Evolutionary conservation across 2,113 vertebrate genomes (phyloP), one percentile per base, ranked within the genome.

Genomic region (Vireo altiloquus): DNA sequence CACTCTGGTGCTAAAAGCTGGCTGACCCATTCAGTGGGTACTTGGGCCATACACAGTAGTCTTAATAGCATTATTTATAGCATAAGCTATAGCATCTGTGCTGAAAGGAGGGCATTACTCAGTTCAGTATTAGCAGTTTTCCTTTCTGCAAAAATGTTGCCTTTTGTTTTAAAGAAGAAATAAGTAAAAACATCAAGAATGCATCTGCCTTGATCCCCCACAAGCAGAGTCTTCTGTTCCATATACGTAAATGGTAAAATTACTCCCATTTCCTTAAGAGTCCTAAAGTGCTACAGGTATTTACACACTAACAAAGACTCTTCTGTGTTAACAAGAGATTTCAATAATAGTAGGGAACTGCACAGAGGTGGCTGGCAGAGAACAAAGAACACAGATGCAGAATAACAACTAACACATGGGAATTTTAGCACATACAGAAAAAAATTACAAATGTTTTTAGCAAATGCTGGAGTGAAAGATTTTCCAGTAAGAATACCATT

Each of bases 371-470:
- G 64, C 57, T 76, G 53, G 37, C 74, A 63, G 52, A 85, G 78
- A 95, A 92, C 60, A 95, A 95, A 96, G 83, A 92, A 74, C 59
- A 35, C 57, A 75, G 66, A 93, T 50, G 81, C 39, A 87, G 69
- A 92, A 28, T 68, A 94, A 63, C 56, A 87, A 83, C 65, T 89
- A 81, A 80, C 42, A 80, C 66, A 80, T 37, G 37, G 42, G 84
- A 84, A 93, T 86, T 88, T 90, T 90, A 87, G 80, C 77, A 87
- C 57, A 86, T 49, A 60, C 44, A 82, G 69, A 65, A 87, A 88
- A 40, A 87, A 88, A 72, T 54, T 76, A 72, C 30, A 10, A 52
- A 60, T 20, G 44, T 71, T 87, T 92, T 95, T 28, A 71, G 53
- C 33, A 90, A 90, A 68, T 57, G 15, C 40, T 37, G 17, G 47